Percentiles rank a stretch among this genome's conserved stretches.
These are phyloP conservation scores for Phenganax stokvisi DNA, from an alignment of 92 coral and sea anemone species.

Conservation along the genomic window DNA sequence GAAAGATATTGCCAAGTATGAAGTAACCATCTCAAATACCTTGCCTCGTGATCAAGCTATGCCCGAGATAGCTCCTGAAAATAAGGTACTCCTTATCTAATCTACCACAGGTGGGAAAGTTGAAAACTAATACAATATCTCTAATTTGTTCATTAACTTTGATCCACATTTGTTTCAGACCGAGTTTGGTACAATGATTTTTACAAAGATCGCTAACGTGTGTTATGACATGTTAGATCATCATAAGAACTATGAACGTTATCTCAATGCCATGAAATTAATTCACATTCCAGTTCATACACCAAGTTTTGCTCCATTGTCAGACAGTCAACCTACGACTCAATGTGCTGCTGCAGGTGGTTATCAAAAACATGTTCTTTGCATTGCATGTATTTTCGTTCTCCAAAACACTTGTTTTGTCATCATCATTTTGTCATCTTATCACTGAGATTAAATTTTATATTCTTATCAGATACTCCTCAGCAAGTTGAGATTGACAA, in stretches of 20 bases:
- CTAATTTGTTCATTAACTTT: neutral
- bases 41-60: conserved; percentile 55
- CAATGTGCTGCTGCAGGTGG: neutral
- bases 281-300: conserved; percentile 70
- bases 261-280: conserved; percentile 82
- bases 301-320: neutral
- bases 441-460: neutral
- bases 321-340: neutral
- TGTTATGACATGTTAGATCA: conserved; percentile 96
- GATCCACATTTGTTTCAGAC: conserved; percentile 40
- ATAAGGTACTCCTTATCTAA: conserved; percentile 47
- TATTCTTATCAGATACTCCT: conserved; percentile 40
- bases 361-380: no score
- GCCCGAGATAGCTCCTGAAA: conserved; percentile 61
- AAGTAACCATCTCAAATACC: conserved; percentile 65
- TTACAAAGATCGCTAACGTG: conserved; percentile 84
- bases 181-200: conserved; percentile 89
- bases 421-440: no score
- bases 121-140: no score
- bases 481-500: conserved; percentile 63
- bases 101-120: no score
- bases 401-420: neutral
- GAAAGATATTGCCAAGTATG: conserved; percentile 84
- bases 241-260: conserved; percentile 66
- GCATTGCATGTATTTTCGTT: neutral